phyloP scores from a whole-genome alignment of 1,140 invertebrate genomes.

The Drosophila repleta region DNA sequence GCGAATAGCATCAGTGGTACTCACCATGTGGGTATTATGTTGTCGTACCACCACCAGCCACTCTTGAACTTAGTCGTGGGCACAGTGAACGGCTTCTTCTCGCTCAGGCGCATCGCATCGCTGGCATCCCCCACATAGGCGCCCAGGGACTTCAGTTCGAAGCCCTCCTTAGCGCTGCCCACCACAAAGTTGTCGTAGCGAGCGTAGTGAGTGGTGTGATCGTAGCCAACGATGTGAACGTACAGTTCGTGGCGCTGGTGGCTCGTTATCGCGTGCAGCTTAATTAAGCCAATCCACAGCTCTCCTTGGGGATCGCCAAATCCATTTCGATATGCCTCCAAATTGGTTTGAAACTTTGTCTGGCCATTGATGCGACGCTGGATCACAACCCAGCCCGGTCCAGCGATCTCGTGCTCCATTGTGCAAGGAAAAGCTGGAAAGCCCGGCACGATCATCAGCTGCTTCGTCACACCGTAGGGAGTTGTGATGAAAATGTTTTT shows the following conservation, averaged over 20 bases:
- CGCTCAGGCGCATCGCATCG: conserved; percentile 1
- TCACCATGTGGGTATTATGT: conserved; percentile 2
- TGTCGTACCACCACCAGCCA: conserved; percentile 16
- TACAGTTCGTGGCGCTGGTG: conserved; percentile 22
- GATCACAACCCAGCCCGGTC: conserved; percentile 23
- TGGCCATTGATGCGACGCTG: conserved; percentile 20
- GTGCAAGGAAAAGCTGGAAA: neutral
- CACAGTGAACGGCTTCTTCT: neutral
- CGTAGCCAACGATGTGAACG: conserved; percentile 5
- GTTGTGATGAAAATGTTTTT: neutral
- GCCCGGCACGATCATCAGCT: conserved; percentile 2
- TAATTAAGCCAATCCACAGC: conserved; percentile 17
- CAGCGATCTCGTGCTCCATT: conserved; percentile 12
- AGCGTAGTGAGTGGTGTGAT: neutral
- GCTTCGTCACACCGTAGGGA: neutral
- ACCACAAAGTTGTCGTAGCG: conserved; percentile 23
- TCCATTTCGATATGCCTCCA: neutral
- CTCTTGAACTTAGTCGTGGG: neutral
- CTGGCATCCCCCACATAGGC: conserved; percentile 5
- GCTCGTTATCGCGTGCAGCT: conserved; percentile 9
- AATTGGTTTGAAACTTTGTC: neutral
- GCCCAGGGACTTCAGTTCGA: conserved; percentile 5
- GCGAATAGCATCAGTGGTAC: neutral
- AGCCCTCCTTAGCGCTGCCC: conserved; percentile 3
- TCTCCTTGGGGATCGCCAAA: conserved; percentile 4